Evolutionary conservation across 92 coral and sea anemone species (phyloP).

Genomic region (Bergia sp.): DNA sequence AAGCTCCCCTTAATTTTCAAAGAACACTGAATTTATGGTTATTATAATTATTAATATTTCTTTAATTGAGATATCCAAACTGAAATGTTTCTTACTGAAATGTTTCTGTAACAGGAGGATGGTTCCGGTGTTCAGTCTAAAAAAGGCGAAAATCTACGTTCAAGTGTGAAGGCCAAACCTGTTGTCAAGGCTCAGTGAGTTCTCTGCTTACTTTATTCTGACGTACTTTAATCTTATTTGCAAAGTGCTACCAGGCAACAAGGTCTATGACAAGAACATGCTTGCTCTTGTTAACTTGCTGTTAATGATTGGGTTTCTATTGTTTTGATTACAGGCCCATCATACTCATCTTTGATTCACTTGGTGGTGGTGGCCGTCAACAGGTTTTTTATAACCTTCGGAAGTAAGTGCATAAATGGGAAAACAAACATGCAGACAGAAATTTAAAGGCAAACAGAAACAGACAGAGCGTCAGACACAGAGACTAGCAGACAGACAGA

Average conservation of each 20-base stretch:
- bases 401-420: slow-evolving; percentile 66
- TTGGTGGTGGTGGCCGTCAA: slow-evolving; percentile 64
- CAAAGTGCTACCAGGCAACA: not conserved
- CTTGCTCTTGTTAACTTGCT: not conserved
- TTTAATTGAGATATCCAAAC: too few relatives aligned
- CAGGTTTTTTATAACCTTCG: slow-evolving; percentile 71
- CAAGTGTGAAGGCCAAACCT: slow-evolving; percentile 54
- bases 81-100: too few relatives aligned
- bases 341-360: slow-evolving; percentile 87
- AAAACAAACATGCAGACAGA: not conserved
- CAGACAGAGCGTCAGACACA: not conserved
- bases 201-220: not conserved
- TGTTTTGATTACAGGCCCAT: slow-evolving; percentile 75
- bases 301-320: not conserved
- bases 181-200: slow-evolving; percentile 1
- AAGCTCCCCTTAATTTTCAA: too few relatives aligned
- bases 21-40: too few relatives aligned
- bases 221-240: not conserved
- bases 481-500: not conserved
- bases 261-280: not conserved
- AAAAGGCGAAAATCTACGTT: not conserved
- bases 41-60: too few relatives aligned
- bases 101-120: not conserved
- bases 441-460: not conserved
- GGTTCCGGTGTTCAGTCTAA: not conserved